Base-by-base conservation (phyloP, 2,113 vertebrate species). In the Chamaea fasciata region DNA sequence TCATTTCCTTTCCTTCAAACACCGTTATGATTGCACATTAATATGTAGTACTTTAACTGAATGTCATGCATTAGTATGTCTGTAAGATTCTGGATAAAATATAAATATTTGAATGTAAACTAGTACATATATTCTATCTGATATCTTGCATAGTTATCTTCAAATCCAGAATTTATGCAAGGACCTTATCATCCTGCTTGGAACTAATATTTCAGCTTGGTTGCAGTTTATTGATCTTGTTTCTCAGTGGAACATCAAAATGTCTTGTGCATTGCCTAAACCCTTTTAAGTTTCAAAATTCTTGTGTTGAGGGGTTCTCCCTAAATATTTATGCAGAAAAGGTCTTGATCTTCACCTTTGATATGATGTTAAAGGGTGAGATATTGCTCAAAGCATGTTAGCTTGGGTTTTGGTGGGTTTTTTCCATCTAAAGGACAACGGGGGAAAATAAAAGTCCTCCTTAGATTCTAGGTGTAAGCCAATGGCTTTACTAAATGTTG, bases 341-440 rank as follows among this genome's bases (percentile, higher is more conserved):
- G 15, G 28, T 28, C 44, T 83, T 79, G 42, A 70, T 39, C 19
- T 83, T 86, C 2, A 14, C n/a, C 19, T 83, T 53, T 83, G 28
- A 46, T 76, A 33, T 27, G 11, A 37, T 41, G 19, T 53, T 70
- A 79, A 79, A 71, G 35, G 24, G 11, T 44, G 42, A 71, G 37
- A 62, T 22, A n/a, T 13, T 73, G 15, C 14, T 42, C 47, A 75
- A 20, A 83, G 22, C 5, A 7, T 33, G 4, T 44, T 53, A 47
- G 16, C 47, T 68, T 75, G 26, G 17, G 4, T 37, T 52, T 59
- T 52, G 15, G 2, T 0, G 0, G 2, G 9, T 18, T 35, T 28
- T 60, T 78, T n/a, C 39, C 4, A 26, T 67, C 23, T 75, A 21
- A 70, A 85, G 24, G 7, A 65, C 11, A 74, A 20, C 0, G 1